Conservation (phyloP, 2,888 invertebrate genomes). For the Aspidiotus rigidus region DNA sequence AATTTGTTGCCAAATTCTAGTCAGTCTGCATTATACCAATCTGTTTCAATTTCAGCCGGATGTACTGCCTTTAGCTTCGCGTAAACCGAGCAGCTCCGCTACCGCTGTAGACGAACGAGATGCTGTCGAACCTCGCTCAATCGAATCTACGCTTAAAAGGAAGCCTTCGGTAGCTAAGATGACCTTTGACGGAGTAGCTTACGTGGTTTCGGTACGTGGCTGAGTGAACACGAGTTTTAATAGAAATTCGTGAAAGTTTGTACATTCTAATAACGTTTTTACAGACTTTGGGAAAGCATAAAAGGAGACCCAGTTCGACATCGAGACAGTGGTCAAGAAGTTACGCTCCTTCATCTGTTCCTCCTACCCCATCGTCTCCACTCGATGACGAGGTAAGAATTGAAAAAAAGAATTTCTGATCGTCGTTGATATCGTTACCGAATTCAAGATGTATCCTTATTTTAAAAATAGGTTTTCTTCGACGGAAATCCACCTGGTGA, state of each 20-base stretch:
- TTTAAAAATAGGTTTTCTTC: conserved; percentile 14
- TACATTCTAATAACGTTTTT: not conserved
- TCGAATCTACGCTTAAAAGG: conserved; percentile 46
- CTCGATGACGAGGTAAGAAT: conserved; percentile 37
- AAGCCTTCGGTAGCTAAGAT: conserved; percentile 76
- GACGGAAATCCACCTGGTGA: conserved; percentile 8
- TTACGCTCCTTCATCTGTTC: conserved; percentile 38
- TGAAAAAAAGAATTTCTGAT: too few species aligned
- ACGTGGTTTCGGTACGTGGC: conserved; percentile 63
- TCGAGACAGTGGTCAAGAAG: conserved; percentile 37
- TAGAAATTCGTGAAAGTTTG: not conserved
- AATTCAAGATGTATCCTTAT: too few species aligned
- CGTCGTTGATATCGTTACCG: too few species aligned
- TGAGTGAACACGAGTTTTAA: not conserved
- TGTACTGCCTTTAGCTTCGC: conserved; percentile 41
- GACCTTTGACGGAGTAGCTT: conserved; percentile 68
- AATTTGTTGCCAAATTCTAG: not conserved
- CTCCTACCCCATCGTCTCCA: conserved; percentile 37
- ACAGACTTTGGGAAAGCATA: conserved; percentile 39
- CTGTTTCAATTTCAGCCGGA: conserved; percentile 41
- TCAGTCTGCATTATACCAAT: not conserved
- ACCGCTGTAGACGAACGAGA: conserved; percentile 42
- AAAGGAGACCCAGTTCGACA: conserved; percentile 32
- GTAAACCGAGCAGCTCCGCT: conserved; percentile 39
- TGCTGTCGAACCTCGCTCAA: conserved; percentile 40